A percentile compares a stretch with the other conserved stretches of the same genome.
phyloP scores from a whole-genome alignment of 2,797 vertebrate species.

The Chromis chromis region DNA sequence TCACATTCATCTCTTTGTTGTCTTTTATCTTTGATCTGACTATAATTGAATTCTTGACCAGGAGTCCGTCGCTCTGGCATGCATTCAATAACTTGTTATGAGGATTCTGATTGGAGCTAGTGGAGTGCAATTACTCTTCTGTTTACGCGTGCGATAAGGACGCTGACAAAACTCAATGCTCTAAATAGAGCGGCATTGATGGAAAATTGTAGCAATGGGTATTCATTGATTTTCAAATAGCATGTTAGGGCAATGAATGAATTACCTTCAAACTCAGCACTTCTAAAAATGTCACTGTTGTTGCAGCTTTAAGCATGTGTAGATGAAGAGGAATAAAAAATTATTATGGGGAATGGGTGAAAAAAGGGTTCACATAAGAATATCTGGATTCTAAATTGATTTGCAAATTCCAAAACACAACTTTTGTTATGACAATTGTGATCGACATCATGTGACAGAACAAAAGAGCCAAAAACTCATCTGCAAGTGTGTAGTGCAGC shows the following conservation, averaged over 20 bases:
- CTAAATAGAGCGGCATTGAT: background rate
- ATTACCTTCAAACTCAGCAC: background rate
- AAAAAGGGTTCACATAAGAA: too few relatives aligned
- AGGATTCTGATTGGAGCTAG: constrained; percentile 3
- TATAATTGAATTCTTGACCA: constrained; percentile 44
- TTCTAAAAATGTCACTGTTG: too few relatives aligned
- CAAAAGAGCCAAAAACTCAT: too few relatives aligned
- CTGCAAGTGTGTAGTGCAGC: too few relatives aligned
- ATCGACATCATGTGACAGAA: too few relatives aligned
- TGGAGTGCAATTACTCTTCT: constrained; percentile 20
- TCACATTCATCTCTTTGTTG: constrained; percentile 23
- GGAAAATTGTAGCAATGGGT: background rate
- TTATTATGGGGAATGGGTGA: too few relatives aligned
- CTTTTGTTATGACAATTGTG: too few relatives aligned
- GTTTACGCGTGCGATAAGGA: constrained; percentile 18
- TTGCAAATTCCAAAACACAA: too few relatives aligned
- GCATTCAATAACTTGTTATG: constrained; percentile 16
- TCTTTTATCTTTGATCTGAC: constrained; percentile 35
- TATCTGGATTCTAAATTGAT: too few relatives aligned
- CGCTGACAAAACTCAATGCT: background rate
- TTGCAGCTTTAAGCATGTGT: too few relatives aligned
- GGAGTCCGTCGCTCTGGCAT: constrained; percentile 3
- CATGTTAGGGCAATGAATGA: background rate
- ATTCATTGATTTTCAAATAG: constrained; percentile 10
- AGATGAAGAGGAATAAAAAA: background rate